phyloP scores from a whole-genome alignment of 2,888 invertebrate species.

The Apodemia hepburni region DNA sequence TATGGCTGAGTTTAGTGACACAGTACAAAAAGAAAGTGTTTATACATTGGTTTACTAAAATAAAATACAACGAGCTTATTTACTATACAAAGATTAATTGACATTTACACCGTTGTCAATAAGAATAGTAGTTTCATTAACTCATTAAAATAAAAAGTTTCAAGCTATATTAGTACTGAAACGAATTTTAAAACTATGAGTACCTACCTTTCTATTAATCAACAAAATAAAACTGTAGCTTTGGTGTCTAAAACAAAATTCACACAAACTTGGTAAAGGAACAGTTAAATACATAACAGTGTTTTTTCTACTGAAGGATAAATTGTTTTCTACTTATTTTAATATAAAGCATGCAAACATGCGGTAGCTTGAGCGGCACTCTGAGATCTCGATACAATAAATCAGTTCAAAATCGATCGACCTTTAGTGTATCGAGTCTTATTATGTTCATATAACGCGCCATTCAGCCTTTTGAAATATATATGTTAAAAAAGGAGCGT shows the following conservation, averaged over 20 bases:
- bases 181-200: background rate
- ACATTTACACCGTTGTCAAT: background rate
- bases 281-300: slow-evolving; percentile 6
- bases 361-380: slow-evolving; percentile 13
- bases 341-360: slow-evolving; percentile 5
- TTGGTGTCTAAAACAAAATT: slow-evolving; percentile 13
- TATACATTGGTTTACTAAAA: too few species aligned
- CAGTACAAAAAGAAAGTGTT: too few species aligned
- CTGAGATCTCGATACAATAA: slow-evolving; percentile 8
- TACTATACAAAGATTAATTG: too few species aligned
- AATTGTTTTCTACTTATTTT: background rate
- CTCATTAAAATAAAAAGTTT: background rate
- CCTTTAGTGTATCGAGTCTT: slow-evolving; percentile 1
- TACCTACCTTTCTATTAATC: slow-evolving; percentile 7
- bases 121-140: background rate
- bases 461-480: slow-evolving; percentile 18
- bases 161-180: background rate
- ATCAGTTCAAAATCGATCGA: background rate
- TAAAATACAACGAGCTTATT: too few species aligned
- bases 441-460: slow-evolving; percentile 6
- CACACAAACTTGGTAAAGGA: slow-evolving; percentile 8
- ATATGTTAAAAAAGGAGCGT: slow-evolving; percentile 3
- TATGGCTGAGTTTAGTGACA: too few species aligned
- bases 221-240: slow-evolving; percentile 11
- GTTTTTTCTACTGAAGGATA: background rate